Evolutionary conservation across 1,140 invertebrate species (phyloP).

Genomic region (Drosophila funebris): DNA sequence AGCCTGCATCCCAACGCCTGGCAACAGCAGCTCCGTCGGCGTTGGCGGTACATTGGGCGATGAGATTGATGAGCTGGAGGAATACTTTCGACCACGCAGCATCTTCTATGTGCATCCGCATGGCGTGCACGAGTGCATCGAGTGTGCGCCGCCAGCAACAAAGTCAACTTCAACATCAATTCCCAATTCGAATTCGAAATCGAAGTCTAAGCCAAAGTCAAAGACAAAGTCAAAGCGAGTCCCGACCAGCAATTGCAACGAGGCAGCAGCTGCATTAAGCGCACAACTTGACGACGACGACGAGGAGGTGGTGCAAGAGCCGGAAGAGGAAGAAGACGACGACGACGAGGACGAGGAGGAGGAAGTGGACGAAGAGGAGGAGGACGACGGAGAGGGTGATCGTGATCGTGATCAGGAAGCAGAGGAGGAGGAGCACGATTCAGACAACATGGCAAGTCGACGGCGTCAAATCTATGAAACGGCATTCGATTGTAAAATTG

Average conservation of each 20-base stretch:
- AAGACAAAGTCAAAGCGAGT: background rate
- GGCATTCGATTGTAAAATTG: slow-evolving; percentile 94
- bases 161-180: background rate
- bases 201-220: slow-evolving; percentile 3
- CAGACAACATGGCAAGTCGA: slow-evolving; percentile 80
- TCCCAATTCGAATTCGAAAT: background rate
- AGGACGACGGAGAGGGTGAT: slow-evolving; percentile 32
- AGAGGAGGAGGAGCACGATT: slow-evolving; percentile 29
- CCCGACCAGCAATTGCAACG: background rate
- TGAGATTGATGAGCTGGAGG: slow-evolving; percentile 86
- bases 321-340: background rate
- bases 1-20: slow-evolving; percentile 86
- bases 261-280: slow-evolving; percentile 39
- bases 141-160: slow-evolving; percentile 78
- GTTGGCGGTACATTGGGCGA: slow-evolving; percentile 41
- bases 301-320: slow-evolving; percentile 16
- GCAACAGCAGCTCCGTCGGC: slow-evolving; percentile 25
- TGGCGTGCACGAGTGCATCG: slow-evolving; percentile 84
- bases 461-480: slow-evolving; percentile 92
- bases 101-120: slow-evolving; percentile 86
- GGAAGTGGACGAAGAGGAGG: slow-evolving; percentile 42
- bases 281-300: background rate
- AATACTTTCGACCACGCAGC: slow-evolving; percentile 86
- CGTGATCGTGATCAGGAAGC: slow-evolving; percentile 25
- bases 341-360: slow-evolving; percentile 54